Conservation (phyloP, 2,113 vertebrate species). For the Peucedramus taeniatus region DNA sequence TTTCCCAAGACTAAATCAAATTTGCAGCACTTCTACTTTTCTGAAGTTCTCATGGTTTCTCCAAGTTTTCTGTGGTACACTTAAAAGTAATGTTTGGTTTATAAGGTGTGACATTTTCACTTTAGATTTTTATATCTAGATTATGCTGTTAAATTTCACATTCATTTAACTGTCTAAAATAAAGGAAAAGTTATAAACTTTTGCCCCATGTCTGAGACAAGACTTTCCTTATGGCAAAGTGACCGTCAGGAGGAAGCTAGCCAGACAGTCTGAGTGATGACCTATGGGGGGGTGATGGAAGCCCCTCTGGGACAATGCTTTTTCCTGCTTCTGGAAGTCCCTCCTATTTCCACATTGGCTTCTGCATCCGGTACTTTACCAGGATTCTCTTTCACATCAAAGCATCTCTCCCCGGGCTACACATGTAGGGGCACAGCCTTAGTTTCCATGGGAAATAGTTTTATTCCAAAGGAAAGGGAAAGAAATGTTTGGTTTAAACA, state of each 20-base stretch:
- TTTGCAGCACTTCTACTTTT: neutral
- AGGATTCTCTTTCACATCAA: constrained; percentile 76
- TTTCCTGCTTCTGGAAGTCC: constrained; percentile 76
- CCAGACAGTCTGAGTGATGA: constrained; percentile 73
- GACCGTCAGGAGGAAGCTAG: constrained; percentile 69
- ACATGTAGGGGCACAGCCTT: constrained; percentile 70
- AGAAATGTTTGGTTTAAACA: constrained; percentile 65
- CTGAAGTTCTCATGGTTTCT: neutral
- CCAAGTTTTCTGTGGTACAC: neutral
- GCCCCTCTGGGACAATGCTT: constrained; percentile 71
- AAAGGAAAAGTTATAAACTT: constrained; percentile 43
- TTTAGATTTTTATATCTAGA: neutral
- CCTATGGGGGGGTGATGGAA: constrained; percentile 54
- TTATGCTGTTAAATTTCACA: constrained; percentile 3
- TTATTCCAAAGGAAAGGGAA: constrained; percentile 70
- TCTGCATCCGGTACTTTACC: constrained; percentile 68
- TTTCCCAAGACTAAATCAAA: neutral
- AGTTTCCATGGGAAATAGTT: constrained; percentile 71
- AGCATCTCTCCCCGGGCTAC: constrained; percentile 64
- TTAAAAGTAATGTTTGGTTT: neutral
- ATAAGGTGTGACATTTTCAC: neutral
- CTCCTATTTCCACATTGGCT: constrained; percentile 73
- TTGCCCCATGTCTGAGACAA: constrained; percentile 38
- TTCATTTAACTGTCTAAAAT: constrained; percentile 32
- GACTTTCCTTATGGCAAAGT: constrained; percentile 31